Conservation (phyloP, 1,140 invertebrate genomes). For the Idris sp. region DNA sequence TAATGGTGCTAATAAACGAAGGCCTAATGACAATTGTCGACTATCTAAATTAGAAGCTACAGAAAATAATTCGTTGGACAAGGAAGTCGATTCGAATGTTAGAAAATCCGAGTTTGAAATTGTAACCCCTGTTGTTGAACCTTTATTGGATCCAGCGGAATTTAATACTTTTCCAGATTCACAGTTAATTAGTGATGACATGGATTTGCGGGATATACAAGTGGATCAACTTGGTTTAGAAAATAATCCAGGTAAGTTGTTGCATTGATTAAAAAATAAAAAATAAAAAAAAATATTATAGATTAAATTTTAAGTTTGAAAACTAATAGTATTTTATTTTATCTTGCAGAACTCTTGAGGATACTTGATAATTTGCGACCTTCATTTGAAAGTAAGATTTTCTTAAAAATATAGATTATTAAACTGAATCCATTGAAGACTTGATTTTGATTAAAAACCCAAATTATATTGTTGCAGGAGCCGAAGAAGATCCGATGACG, state of each 20-base stretch:
- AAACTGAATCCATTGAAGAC: too few relatives aligned
- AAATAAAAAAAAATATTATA: too few relatives aligned
- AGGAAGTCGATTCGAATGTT: conserved; percentile 24
- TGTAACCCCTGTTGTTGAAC: conserved; percentile 5
- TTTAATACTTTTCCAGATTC: conserved; percentile 26
- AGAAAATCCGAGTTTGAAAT: conserved; percentile 12
- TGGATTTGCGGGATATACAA: conserved; percentile 58
- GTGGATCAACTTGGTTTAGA: conserved; percentile 62
- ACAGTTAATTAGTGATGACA: conserved; percentile 34
- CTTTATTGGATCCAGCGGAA: conserved; percentile 38
- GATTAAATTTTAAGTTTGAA: too few relatives aligned
- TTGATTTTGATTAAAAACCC: too few relatives aligned
- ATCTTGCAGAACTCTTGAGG: conserved; percentile 71
- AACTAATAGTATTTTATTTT: too few relatives aligned
- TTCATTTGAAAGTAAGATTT: conserved; percentile 70
- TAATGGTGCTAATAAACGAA: conserved; percentile 27
- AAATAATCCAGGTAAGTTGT: conserved; percentile 61
- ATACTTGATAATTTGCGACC: conserved; percentile 67
- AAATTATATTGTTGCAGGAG: conserved; percentile 45
- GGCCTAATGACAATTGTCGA: conserved; percentile 27
- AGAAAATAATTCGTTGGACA: conserved; percentile 18
- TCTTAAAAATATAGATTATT: too few relatives aligned
- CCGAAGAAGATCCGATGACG: conserved; percentile 57
- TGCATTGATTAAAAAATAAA: too few relatives aligned
- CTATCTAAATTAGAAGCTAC: conserved; percentile 5